These are phyloP conservation scores for Falcunculus frontatus DNA, from an alignment of 2,113 vertebrate genomes.

Conservation along the genomic window DNA sequence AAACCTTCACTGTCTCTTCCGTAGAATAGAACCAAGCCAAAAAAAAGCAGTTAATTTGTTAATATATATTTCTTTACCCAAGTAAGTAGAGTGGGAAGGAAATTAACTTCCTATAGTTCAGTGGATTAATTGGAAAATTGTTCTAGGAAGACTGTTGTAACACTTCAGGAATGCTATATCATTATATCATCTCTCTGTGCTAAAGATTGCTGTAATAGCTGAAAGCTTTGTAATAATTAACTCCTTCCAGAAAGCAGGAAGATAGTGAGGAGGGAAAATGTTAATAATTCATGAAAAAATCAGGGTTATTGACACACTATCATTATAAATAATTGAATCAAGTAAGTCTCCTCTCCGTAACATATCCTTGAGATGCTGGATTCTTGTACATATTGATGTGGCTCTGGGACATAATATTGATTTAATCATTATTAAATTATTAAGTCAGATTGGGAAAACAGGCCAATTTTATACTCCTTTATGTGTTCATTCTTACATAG, in stretches of 20 bases:
- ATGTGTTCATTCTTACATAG: not conserved
- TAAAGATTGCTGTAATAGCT: not conserved
- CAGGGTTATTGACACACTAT: constrained; percentile 32
- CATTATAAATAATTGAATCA: constrained; percentile 58
- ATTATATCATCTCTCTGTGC: not conserved
- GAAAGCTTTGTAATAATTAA: constrained; percentile 13
- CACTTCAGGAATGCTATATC: not conserved
- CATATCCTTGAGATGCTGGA: constrained; percentile 21
- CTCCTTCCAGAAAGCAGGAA: constrained; percentile 8
- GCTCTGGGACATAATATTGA: constrained; percentile 48
- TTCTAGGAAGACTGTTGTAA: not conserved
- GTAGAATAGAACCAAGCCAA: not conserved
- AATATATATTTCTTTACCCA: not conserved
- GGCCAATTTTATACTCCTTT: not conserved
- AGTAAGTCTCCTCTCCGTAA: constrained; percentile 24
- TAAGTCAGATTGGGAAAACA: constrained; percentile 52
- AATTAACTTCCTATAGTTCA: not conserved
- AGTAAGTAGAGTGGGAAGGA: not conserved
- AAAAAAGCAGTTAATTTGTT: not conserved
- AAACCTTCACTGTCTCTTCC: not conserved
- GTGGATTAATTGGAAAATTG: not conserved
- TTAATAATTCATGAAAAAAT: constrained; percentile 50
- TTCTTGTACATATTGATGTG: constrained; percentile 42
- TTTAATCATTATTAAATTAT: constrained; percentile 42
- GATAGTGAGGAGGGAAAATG: not conserved